These are phyloP conservation scores for Cyprinodon tularosa DNA, from an alignment of 2,113 vertebrate species.

Conservation along the genomic window DNA sequence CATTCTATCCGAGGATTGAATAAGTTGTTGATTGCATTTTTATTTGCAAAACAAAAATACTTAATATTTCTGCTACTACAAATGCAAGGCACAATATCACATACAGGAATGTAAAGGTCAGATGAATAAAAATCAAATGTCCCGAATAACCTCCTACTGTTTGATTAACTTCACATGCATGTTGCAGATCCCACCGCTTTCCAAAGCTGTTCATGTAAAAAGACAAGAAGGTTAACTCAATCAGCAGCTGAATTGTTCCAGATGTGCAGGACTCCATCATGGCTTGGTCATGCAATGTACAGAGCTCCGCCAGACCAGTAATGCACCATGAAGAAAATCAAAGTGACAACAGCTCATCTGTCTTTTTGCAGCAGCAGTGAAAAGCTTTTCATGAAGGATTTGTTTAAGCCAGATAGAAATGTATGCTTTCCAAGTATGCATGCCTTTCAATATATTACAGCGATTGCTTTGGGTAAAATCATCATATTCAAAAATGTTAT, in stretches of 20 bases:
- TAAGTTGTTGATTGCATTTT: no score
- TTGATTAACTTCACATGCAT: neutral
- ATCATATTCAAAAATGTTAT: conserved; percentile 47
- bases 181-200: conserved; percentile 3
- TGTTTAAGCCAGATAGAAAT: conserved; percentile 55
- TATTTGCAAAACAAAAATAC: no score
- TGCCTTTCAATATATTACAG: conserved; percentile 56
- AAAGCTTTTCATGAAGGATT: conserved; percentile 51
- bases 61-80: neutral
- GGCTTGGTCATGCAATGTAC: conserved; percentile 39
- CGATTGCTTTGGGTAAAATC: conserved; percentile 22
- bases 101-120: conserved; percentile 37
- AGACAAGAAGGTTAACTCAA: conserved; percentile 18
- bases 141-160: neutral
- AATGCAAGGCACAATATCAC: neutral
- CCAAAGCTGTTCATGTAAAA: conserved; percentile 11
- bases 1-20: no score
- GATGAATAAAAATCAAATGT: conserved; percentile 19
- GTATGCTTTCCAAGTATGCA: conserved; percentile 51
- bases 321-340: conserved; percentile 60
- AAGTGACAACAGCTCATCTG: conserved; percentile 61
- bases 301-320: conserved; percentile 48
- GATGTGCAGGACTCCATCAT: conserved; percentile 43
- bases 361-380: conserved; percentile 42
- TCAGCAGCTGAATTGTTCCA: conserved; percentile 34